These are phyloP conservation scores for Platypus cylindrus DNA, from an alignment of 2,888 invertebrate genomes.

Conservation along the genomic window DNA sequence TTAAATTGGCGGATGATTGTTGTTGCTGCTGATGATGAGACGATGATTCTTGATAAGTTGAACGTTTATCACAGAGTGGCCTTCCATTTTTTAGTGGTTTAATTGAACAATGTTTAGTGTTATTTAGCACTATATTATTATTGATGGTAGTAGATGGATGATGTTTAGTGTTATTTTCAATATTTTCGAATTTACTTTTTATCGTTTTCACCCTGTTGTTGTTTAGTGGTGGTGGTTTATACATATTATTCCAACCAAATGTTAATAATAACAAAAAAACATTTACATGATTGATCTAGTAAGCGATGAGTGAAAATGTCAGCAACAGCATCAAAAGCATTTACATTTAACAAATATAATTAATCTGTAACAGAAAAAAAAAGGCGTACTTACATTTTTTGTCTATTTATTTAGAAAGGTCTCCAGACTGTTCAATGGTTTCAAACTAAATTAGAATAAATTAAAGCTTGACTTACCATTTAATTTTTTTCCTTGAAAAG, in stretches of 20 bases:
- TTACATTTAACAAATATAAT: no score
- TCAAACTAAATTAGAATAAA: constrained; percentile 1
- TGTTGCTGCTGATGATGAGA: no score
- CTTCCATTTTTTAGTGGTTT: no score
- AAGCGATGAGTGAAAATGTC: constrained; percentile 1
- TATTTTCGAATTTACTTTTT: constrained; percentile 48
- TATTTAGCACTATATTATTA: no score
- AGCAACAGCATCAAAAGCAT: constrained; percentile 7
- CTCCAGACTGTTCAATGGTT: constrained; percentile 3
- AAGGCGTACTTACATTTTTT: constrained; percentile 11
- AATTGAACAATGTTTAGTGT: no score
- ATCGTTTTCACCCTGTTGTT: constrained; percentile 47
- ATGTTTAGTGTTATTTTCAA: constrained; percentile 19
- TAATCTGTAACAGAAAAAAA: constrained; percentile 13
- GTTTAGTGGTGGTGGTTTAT: constrained; percentile 33
- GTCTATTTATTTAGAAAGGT: constrained; percentile 3
- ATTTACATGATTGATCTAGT: constrained; percentile 1
- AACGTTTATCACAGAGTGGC: no score
- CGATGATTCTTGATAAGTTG: no score
- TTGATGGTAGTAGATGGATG: no score
- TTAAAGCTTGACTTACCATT: constrained; percentile 11
- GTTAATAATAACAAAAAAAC: constrained; percentile 4
- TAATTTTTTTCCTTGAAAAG: constrained; percentile 2
- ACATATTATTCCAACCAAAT: constrained; percentile 22
- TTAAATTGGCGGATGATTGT: no score